phyloP scores from a whole-genome alignment of 2,888 invertebrate genomes.

The Spodoptera exigua region DNA sequence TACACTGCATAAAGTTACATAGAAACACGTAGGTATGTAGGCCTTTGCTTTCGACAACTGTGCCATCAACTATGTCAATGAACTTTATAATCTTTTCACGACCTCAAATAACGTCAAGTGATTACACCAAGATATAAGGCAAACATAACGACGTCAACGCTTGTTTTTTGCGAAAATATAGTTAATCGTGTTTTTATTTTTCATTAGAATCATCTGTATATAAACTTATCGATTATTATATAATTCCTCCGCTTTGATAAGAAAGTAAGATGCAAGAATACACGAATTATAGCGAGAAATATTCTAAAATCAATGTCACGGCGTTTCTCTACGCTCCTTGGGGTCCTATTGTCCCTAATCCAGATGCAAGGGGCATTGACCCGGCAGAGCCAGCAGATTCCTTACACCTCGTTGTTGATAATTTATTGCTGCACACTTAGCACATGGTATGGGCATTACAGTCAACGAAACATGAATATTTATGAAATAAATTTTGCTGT shows the following conservation, averaged over 20 bases:
- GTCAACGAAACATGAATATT: slow-evolving; percentile 54
- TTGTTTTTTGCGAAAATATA: no score
- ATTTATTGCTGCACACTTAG: slow-evolving; percentile 68
- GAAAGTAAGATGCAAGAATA: slow-evolving; percentile 21
- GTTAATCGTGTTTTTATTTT: no score
- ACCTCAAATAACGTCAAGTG: slow-evolving; percentile 35
- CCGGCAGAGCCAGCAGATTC: slow-evolving; percentile 63
- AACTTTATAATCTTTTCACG: slow-evolving; percentile 51
- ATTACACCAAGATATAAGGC: slow-evolving; percentile 22
- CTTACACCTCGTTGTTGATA: slow-evolving; percentile 73
- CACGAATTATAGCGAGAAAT: slow-evolving; percentile 54
- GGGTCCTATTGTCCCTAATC: slow-evolving; percentile 73
- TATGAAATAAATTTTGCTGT: slow-evolving; percentile 44
- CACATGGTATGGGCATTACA: slow-evolving; percentile 49
- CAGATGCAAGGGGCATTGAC: slow-evolving; percentile 76
- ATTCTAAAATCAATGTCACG: slow-evolving; percentile 65
- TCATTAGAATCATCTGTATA: no score
- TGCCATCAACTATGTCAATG: slow-evolving; percentile 47
- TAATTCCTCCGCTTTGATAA: slow-evolving; percentile 6
- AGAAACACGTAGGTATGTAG: slow-evolving; percentile 43
- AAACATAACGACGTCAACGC: slow-evolving; percentile 6
- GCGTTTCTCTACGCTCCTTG: slow-evolving; percentile 64
- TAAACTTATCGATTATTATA: no score
- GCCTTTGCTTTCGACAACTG: slow-evolving; percentile 47
- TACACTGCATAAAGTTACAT: slow-evolving; percentile 26